A percentile compares a stretch with the other conserved stretches of the same genome.
Conservation (phyloP, 2,113 vertebrate species). For the Raja brachyura region DNA sequence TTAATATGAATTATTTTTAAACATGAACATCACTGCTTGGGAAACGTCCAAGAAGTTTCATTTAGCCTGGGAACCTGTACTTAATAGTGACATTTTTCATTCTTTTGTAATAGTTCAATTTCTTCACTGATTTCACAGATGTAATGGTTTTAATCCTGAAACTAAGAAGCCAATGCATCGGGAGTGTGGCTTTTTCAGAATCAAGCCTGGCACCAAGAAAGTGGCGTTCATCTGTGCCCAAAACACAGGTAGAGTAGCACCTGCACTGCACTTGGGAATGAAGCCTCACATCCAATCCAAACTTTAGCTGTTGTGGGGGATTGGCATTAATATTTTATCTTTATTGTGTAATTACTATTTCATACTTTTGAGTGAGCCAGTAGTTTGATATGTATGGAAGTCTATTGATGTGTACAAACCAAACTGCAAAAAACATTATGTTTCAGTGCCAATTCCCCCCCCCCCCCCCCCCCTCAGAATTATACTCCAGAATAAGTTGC, state of each 20-base stretch:
- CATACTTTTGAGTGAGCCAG: not conserved
- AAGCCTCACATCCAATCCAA: not conserved
- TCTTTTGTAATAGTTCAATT: not conserved
- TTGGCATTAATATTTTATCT: not conserved
- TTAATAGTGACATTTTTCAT: not conserved
- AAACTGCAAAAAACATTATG: not conserved
- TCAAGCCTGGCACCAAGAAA: constrained; percentile 78
- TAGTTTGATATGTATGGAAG: not conserved
- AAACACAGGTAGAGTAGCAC: constrained; percentile 70
- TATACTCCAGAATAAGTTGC: not conserved
- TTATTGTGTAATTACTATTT: not conserved
- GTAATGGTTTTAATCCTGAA: constrained; percentile 78
- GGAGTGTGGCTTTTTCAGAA: constrained; percentile 85
- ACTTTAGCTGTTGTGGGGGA: constrained; percentile 2
- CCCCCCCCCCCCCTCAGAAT: not conserved
- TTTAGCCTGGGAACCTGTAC: not conserved
- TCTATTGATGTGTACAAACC: not conserved
- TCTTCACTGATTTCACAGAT: constrained; percentile 56
- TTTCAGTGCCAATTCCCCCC: not conserved
- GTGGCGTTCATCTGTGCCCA: constrained; percentile 92
- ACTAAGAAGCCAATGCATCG: constrained; percentile 83
- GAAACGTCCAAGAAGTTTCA: not conserved
- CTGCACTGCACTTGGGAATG: not conserved
- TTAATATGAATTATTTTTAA: not conserved
- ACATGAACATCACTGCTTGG: not conserved